Evolutionary conservation across 2,888 invertebrate species (phyloP).

Genomic region (Amphipyra berbera): DNA sequence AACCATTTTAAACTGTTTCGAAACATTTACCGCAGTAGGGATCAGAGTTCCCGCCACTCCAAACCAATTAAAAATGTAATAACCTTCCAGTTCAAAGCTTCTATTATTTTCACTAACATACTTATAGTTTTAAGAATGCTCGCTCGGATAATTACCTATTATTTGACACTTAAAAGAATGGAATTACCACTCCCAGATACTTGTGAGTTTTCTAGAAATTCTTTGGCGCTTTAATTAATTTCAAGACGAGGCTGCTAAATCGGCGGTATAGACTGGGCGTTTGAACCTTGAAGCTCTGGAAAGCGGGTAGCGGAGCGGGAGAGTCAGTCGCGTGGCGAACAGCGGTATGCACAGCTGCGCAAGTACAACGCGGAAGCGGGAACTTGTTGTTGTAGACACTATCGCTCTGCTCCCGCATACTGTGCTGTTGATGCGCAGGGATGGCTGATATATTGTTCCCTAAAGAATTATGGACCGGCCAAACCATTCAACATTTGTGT

Average conservation of each 20-base stretch:
- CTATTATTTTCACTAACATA: constrained; percentile 26
- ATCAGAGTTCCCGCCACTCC: constrained; percentile 12
- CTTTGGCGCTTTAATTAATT: constrained; percentile 55
- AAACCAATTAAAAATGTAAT: constrained; percentile 53
- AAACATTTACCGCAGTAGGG: constrained; percentile 5
- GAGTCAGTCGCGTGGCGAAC: too few species aligned
- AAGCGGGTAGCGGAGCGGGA: too few species aligned
- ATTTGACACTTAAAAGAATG: constrained; percentile 59
- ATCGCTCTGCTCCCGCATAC: too few species aligned
- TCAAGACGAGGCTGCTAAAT: constrained; percentile 20
- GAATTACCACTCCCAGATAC: constrained; percentile 47
- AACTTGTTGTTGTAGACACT: too few species aligned
- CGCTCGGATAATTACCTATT: constrained; percentile 54
- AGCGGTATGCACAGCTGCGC: too few species aligned
- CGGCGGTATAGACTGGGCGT: neutral
- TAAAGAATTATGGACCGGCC: too few species aligned
- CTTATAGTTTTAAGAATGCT: constrained; percentile 35
- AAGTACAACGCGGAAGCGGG: too few species aligned
- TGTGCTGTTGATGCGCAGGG: too few species aligned
- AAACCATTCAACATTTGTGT: too few species aligned
- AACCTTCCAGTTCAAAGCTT: constrained; percentile 22
- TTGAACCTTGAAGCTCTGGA: neutral
- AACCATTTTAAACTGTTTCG: constrained; percentile 13
- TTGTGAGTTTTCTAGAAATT: constrained; percentile 52
- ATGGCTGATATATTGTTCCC: too few species aligned